Base-by-base conservation (phyloP, 2,113 vertebrate species). In the Epinephelus lanceolatus region DNA sequence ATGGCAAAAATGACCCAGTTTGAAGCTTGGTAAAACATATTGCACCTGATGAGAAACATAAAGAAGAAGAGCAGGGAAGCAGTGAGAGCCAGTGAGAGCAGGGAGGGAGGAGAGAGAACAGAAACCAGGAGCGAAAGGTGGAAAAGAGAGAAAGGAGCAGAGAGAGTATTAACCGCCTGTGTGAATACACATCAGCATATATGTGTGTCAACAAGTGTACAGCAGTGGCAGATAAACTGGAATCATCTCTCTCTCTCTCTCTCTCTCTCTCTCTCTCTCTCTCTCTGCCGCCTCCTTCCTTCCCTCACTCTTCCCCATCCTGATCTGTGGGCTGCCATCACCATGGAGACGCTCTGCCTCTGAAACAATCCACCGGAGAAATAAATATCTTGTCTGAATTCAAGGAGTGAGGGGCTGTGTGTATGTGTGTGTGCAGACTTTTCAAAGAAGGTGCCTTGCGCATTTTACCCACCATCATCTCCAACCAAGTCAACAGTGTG, bases 301-400 rank as follows among this genome's bases (percentile, higher is more conserved):
- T 89, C 78, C 86, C 87, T 85, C 62, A 59, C 80, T 80, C 49
- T 86, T 88, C 79, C 89, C 86, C 79, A 25, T 88, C 79, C 81
- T 83, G 62, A 89, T 90, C 90, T 91, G 93, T 95, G 91, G 95
- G 95, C 88, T 92, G 91, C 93, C 86, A 89, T 96, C 91, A 84
- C 94, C 94, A 96, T 96, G 94, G 95, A 93, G 94, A 96, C 89
- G 72, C 91, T 93, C 88, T 88, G 93, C 89, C 92, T 93, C 91
- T 85, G 83, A 93, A 93, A 94, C 90, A 92, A 92, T 90, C 81
- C 91, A 72, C 85, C 3, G 2, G 88, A 92, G 91, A 88, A 94
- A 92, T 92, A 92, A 86, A 92, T 90, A 90, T 86, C 87, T 88
- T 73, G 86, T 92, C 90, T 92, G 81, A 89, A 85, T 85, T 83